These are phyloP conservation scores for Brachionus asplanchnoidis DNA, from an alignment of 1,140 invertebrate genomes.

Conservation along the genomic window DNA sequence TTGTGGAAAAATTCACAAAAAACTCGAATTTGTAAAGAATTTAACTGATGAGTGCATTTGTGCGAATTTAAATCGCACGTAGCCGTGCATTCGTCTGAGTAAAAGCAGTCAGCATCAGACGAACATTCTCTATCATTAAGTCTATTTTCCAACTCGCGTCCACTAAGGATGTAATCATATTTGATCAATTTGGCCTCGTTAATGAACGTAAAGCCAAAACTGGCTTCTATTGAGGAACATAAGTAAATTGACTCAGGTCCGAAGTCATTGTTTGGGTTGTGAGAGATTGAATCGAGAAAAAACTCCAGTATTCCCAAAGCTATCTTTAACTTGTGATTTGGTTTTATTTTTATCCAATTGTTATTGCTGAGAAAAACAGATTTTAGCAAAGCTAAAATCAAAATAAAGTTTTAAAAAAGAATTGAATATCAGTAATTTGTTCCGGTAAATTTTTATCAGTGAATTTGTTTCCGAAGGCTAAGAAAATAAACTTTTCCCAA, in stretches of 20 bases:
- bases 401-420: neutral
- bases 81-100: neutral
- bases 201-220: conserved; percentile 21
- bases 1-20: neutral
- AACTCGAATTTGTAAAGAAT: neutral
- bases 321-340: neutral
- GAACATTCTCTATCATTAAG: neutral
- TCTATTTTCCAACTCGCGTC: neutral
- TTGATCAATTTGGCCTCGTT: conserved; percentile 11
- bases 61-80: neutral
- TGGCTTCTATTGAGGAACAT: neutral
- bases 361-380: conserved; percentile 1
- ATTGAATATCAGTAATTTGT: neutral
- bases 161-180: neutral
- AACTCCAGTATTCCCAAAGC: conserved; percentile 6
- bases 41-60: neutral
- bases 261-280: conserved; percentile 10
- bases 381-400: neutral
- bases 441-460: too few relatives aligned
- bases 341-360: neutral
- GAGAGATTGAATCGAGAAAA: neutral
- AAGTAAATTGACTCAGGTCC: conserved; percentile 1
- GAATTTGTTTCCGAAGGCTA: too few relatives aligned
- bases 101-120: neutral
- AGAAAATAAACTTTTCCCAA: too few relatives aligned